A percentile compares a stretch with the other conserved stretches of the same genome.
Evolutionary conservation across 2,888 invertebrate genomes (phyloP).

Genomic region (Chloroclysta siterata): DNA sequence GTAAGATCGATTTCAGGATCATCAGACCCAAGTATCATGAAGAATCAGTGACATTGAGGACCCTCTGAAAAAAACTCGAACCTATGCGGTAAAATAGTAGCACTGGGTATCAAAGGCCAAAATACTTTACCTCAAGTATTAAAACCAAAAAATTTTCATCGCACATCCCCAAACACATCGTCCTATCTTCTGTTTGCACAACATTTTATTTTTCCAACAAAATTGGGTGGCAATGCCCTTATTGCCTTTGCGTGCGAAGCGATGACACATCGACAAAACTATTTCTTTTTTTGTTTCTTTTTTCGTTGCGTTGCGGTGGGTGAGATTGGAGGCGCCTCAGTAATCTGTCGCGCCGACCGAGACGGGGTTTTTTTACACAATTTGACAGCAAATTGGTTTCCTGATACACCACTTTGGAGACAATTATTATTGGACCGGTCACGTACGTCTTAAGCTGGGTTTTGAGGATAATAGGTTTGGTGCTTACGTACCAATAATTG

Average conservation of each 20-base stretch:
- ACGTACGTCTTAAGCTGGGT: conserved; percentile 33
- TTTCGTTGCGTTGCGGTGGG: conserved; percentile 50
- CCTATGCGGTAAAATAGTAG: too few relatives aligned
- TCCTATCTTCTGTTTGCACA: conserved; percentile 22
- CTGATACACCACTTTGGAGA: conserved; percentile 47
- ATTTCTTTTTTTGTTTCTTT: conserved; percentile 54
- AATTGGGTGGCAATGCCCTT: conserved; percentile 59
- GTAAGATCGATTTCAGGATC: too few relatives aligned
- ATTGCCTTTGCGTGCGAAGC: conserved; percentile 59
- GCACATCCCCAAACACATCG: conserved; percentile 1
- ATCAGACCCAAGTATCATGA: too few relatives aligned
- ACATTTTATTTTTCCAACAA: conserved; percentile 20
- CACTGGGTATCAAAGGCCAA: background rate
- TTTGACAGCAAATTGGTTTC: conserved; percentile 58
- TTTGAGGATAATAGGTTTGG: conserved; percentile 22
- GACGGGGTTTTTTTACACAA: conserved; percentile 53
- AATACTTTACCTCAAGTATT: background rate
- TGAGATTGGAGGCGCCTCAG: conserved; percentile 69
- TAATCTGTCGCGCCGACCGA: conserved; percentile 70
- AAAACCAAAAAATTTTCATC: conserved; percentile 2
- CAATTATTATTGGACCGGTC: conserved; percentile 44
- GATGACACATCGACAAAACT: conserved; percentile 71
- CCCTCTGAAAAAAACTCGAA: too few relatives aligned
- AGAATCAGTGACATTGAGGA: too few relatives aligned
- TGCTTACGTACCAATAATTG: conserved; percentile 4